These are phyloP conservation scores for Xiphorhynchus elegans DNA, from an alignment of 2,113 vertebrate genomes.

Conservation along the genomic window DNA sequence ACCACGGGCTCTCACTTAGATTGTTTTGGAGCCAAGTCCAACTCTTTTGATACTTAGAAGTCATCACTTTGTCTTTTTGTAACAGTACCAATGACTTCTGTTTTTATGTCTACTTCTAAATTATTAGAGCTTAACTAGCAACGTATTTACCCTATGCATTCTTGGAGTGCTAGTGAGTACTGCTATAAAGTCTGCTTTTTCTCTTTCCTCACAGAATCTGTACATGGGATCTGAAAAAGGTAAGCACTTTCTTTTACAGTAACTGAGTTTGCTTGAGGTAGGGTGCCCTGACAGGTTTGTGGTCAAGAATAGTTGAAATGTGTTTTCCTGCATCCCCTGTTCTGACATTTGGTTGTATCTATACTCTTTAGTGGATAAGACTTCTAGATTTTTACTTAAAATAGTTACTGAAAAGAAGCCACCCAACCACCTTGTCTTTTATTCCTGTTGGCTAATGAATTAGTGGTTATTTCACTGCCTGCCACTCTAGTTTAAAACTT, in stretches of 20 bases:
- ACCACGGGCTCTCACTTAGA: not conserved
- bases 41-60: not conserved
- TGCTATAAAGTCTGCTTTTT: constrained; percentile 19
- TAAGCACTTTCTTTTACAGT: constrained; percentile 60
- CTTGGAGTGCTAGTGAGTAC: not conserved
- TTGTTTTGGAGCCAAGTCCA: not conserved
- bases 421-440: not conserved
- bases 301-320: not conserved
- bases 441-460: not conserved
- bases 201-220: constrained; percentile 82
- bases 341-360: not conserved
- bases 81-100: not conserved
- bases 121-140: not conserved
- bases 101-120: not conserved
- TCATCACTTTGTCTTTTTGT: not conserved
- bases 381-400: not conserved
- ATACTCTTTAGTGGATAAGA: not conserved
- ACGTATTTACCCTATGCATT: not conserved
- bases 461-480: not conserved
- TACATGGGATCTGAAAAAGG: constrained; percentile 95
- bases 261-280: not conserved
- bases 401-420: not conserved
- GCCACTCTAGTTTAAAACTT: not conserved
- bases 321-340: not conserved
- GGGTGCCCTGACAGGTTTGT: not conserved